These are phyloP conservation scores for Gorsachius goisagi DNA, from an alignment of 2,113 vertebrate genomes.

Conservation along the genomic window DNA sequence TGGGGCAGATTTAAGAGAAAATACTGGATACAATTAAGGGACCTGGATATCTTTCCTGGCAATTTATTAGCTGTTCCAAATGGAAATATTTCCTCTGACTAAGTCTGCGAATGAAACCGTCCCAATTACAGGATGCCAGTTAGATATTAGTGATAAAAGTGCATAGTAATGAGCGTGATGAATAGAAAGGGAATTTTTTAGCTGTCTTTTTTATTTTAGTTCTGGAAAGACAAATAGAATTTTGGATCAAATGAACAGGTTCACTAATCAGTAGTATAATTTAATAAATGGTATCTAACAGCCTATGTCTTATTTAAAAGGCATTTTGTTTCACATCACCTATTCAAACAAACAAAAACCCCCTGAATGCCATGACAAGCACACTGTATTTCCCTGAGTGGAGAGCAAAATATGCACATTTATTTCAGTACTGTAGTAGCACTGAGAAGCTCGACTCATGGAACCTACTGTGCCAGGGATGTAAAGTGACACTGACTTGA, in stretches of 20 bases:
- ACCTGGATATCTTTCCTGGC: background rate
- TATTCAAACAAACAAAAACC: background rate
- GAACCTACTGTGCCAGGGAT: background rate
- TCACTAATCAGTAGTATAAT: background rate
- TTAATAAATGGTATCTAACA: background rate
- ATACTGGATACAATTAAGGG: background rate
- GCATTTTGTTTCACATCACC: background rate
- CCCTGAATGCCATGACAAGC: background rate
- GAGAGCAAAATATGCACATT: background rate
- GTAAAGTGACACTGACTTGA: background rate
- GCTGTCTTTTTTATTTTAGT: background rate
- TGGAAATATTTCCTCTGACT: background rate
- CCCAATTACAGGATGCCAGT: background rate
- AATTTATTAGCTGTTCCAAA: constrained; percentile 1
- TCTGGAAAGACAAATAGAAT: background rate
- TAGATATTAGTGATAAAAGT: constrained; percentile 15
- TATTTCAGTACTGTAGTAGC: background rate
- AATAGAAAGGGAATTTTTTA: constrained; percentile 11
- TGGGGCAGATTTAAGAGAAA: background rate
- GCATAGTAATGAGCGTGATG: background rate
- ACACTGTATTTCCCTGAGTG: background rate
- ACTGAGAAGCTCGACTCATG: background rate
- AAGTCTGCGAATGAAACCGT: background rate
- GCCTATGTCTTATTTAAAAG: background rate
- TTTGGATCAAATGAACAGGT: background rate